Evolutionary conservation across 2,113 vertebrate species (phyloP).

Genomic region (Corythoichthys intestinalis): DNA sequence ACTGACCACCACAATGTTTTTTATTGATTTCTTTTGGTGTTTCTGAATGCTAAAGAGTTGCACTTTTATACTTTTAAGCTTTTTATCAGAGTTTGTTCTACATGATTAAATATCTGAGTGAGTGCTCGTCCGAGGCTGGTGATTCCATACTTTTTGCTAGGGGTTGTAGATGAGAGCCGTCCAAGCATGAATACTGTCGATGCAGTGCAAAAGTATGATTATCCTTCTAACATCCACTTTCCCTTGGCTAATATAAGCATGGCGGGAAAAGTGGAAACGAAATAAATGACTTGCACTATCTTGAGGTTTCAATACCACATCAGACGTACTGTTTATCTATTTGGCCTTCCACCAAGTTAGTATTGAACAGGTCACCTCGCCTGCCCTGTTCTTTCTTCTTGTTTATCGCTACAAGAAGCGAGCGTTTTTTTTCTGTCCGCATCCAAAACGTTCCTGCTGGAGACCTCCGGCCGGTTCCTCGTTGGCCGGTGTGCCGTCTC

Average conservation of each 20-base stretch:
- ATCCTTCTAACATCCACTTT: constrained; percentile 21
- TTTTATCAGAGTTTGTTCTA: no score
- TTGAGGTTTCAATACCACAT: constrained; percentile 58
- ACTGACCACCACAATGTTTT: no score
- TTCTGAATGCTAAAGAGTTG: no score
- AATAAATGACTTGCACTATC: constrained; percentile 54
- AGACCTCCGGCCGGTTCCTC: constrained; percentile 34
- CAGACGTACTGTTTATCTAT: constrained; percentile 22
- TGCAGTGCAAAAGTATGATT: constrained; percentile 74
- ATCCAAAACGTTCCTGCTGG: constrained; percentile 4
- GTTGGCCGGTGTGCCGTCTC: background rate
- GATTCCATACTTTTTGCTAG: no score
- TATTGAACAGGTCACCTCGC: background rate
- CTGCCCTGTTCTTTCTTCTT: background rate
- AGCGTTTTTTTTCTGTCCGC: no score
- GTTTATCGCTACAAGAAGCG: background rate
- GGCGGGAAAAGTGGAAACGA: background rate
- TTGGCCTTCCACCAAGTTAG: background rate
- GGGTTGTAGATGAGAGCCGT: constrained; percentile 60
- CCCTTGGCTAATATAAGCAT: background rate
- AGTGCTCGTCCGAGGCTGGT: no score
- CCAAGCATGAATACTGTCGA: constrained; percentile 73
- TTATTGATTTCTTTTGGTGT: no score
- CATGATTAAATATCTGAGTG: no score
- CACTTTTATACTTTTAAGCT: no score